Evolutionary conservation across 2,888 invertebrate genomes (phyloP).

Genomic region (Malacosoma neustria): DNA sequence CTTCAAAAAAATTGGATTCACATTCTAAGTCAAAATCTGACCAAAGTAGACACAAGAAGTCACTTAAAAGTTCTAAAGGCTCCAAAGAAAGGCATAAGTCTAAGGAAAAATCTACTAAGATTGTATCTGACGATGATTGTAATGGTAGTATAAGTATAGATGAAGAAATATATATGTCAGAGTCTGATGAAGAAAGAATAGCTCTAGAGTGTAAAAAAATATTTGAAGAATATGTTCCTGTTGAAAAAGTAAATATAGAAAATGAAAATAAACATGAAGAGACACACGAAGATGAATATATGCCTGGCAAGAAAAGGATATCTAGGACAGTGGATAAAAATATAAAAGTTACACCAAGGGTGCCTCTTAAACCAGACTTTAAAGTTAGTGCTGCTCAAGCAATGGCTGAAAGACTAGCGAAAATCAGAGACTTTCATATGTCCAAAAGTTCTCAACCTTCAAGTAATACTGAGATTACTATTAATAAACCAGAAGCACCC

Average conservation of each 20-base stretch:
- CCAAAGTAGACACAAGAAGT: slow-evolving; percentile 27
- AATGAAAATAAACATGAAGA: slow-evolving; percentile 26
- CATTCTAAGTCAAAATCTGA: slow-evolving; percentile 29
- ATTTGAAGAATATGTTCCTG: slow-evolving; percentile 85
- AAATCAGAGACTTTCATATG: slow-evolving; percentile 64
- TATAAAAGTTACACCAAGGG: slow-evolving; percentile 39
- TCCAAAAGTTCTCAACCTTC: slow-evolving; percentile 28
- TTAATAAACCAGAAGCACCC: slow-evolving; percentile 34
- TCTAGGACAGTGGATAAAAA: slow-evolving; percentile 79
- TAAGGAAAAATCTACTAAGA: slow-evolving; percentile 24
- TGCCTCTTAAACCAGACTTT: slow-evolving; percentile 65
- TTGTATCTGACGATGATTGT: slow-evolving; percentile 32
- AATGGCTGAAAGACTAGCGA: slow-evolving; percentile 62
- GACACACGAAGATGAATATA: slow-evolving; percentile 49
- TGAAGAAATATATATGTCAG: slow-evolving; percentile 48
- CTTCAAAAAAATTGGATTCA: slow-evolving; percentile 25
- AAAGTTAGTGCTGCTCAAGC: slow-evolving; percentile 73
- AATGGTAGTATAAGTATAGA: slow-evolving; percentile 21
- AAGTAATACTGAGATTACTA: slow-evolving; percentile 31
- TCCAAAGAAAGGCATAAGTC: slow-evolving; percentile 29
- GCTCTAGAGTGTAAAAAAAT: slow-evolving; percentile 90
- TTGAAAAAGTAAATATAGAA: slow-evolving; percentile 35
- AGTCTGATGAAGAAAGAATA: slow-evolving; percentile 80
- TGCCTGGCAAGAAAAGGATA: slow-evolving; percentile 78
- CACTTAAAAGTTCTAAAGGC: slow-evolving; percentile 35